Base-by-base conservation (phyloP, 2,113 vertebrate species). In the Nycticebus coucang region DNA sequence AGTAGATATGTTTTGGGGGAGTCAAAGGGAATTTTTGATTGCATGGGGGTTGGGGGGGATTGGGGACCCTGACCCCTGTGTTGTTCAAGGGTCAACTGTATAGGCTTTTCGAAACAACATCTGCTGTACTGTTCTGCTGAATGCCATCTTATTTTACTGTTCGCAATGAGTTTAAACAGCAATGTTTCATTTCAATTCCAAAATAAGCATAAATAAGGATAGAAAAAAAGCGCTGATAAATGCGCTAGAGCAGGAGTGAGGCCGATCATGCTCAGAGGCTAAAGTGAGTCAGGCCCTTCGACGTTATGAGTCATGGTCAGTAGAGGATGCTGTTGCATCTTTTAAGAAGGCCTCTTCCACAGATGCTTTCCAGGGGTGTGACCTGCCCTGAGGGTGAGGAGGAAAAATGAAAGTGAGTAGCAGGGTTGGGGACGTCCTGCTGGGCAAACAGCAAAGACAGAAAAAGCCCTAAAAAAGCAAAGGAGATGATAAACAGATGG, bases 311-410 rank as follows among this genome's bases (percentile, higher is more conserved):
- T 28, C 85, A 57, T 4, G 12, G 95, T 85, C 97, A 94, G 95
- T 53, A 97, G 97, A 97, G 97, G 97, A 82, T 91, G 93, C 95
- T 96, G 82, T 97, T 97, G 97, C 53, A 14, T 81, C 93, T 96
- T 84, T 92, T 89, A 88, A 79, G 72, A 57, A 77, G 24, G 21
- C 5, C 14, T 64, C 55, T 82, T 88, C 84, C 74, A 37, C 33
- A 71, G 66, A 59, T 18, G 19, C 60, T 83, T 83, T 33, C 72
- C n/a, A 59, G 85, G 92, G 21, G 85, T 85, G n/a, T 94, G 85
- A 93, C 91, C 62, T 95, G 59, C n/a, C 15, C 17, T 0, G 60
- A 96, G 88, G 68, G 60, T 57, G 91, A 8, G 71, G 55, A 94
- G 33, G 93, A 78, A 95, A 96, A 94, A 91, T 75, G 62, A 90